Percentiles rank a stretch among this genome's conserved stretches.
Evolutionary conservation across 2,797 vertebrate genomes (phyloP).

Genomic region (Galaxias olidus): DNA sequence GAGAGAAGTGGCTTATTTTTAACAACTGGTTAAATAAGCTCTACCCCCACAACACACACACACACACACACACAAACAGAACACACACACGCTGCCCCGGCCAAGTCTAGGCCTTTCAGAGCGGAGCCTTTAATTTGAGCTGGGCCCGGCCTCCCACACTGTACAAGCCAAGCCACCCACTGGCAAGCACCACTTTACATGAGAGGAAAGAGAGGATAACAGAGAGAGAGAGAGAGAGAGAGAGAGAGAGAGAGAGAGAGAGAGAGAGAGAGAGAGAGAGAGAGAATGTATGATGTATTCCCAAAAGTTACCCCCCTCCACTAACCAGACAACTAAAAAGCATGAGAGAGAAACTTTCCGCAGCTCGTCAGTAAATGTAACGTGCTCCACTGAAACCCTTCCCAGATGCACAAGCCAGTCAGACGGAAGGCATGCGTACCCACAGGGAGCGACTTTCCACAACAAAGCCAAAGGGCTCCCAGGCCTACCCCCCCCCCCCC

Average conservation of each 20-base stretch:
- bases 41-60: conserved; percentile 39
- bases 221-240: not conserved
- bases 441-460: not conserved
- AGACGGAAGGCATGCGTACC: too few species aligned
- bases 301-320: not conserved
- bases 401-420: too few species aligned
- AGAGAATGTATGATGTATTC: not conserved
- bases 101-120: conserved; percentile 72
- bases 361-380: too few species aligned
- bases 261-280: conserved; percentile 1
- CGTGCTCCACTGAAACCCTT: too few species aligned
- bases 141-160: conserved; percentile 72
- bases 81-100: conserved; percentile 1
- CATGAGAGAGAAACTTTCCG: not conserved
- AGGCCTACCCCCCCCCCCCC: not conserved
- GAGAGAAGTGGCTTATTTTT: conserved; percentile 70
- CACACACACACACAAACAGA: conserved; percentile 4
- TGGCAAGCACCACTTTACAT: conserved; percentile 55
- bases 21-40: conserved; percentile 68
- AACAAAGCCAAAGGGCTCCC: not conserved
- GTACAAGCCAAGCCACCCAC: conserved; percentile 71
- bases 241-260: not conserved
- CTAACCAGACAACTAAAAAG: not conserved
- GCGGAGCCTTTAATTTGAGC: conserved; percentile 76
- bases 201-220: conserved; percentile 35